These are phyloP conservation scores for Dendrolimus kikuchii DNA, from an alignment of 1,140 invertebrate genomes.

Conservation along the genomic window DNA sequence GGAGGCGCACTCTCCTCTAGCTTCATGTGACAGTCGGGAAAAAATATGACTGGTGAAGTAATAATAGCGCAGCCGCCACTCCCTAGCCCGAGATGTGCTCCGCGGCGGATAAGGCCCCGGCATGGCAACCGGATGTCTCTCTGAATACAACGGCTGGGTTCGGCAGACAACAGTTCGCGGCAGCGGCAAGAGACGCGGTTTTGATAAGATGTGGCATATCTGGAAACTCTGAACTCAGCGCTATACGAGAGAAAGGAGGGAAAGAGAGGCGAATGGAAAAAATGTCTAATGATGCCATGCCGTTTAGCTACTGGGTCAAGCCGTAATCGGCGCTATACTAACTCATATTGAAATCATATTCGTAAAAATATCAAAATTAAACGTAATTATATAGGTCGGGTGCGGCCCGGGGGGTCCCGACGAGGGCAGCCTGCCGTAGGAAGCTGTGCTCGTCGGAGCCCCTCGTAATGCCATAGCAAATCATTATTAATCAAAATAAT, in stretches of 20 bases:
- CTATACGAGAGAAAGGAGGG: conserved; percentile 25
- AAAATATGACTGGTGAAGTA: conserved; percentile 27
- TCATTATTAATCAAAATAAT: conserved; percentile 43
- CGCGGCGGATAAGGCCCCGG: not conserved
- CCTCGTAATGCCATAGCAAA: conserved; percentile 30
- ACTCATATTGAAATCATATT: conserved; percentile 23
- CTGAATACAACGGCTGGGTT: not conserved
- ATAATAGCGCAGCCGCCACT: conserved; percentile 19
- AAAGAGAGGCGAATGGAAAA: conserved; percentile 44
- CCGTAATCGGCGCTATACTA: conserved; percentile 42
- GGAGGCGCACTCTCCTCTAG: conserved; percentile 34
- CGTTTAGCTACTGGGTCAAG: conserved; percentile 46
- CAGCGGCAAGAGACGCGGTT: not conserved
- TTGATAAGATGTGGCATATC: not conserved
- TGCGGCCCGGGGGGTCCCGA: conserved; percentile 6
- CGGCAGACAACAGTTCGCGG: conserved; percentile 5
- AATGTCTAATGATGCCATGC: conserved; percentile 57
- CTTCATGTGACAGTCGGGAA: conserved; percentile 47
- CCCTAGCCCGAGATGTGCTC: not conserved
- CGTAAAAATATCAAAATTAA: conserved; percentile 24
- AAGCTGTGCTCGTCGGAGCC: not conserved
- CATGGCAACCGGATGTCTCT: conserved; percentile 3
- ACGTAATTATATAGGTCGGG: conserved; percentile 10
- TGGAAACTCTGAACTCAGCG: not conserved
- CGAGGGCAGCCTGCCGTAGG: not conserved